phyloP scores from a whole-genome alignment of 2,797 vertebrate species.

The Hydrophis major region DNA sequence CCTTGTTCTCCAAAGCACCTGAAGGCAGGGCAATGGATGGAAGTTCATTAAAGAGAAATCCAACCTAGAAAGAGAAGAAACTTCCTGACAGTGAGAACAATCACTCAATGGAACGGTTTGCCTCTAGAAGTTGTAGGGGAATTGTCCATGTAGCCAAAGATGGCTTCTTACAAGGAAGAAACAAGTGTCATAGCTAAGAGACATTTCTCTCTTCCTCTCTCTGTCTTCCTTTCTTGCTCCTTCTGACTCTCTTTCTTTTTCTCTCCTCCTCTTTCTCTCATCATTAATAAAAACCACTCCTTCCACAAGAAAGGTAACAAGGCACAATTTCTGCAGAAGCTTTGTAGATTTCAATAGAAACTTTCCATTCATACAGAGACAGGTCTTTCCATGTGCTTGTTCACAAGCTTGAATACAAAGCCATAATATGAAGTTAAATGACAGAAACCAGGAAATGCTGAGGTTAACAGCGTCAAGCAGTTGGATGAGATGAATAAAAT shows the following conservation, averaged over 20 bases:
- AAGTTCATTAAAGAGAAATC: too few relatives aligned
- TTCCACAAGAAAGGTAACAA: constrained; percentile 1
- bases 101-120: too few relatives aligned
- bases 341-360: background rate
- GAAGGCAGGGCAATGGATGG: too few relatives aligned
- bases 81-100: too few relatives aligned
- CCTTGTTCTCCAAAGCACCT: too few relatives aligned
- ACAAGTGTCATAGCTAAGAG: background rate
- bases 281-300: constrained; percentile 13
- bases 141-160: too few relatives aligned
- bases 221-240: too few relatives aligned
- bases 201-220: too few relatives aligned
- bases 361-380: background rate
- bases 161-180: constrained; percentile 5
- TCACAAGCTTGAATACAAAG: background rate
- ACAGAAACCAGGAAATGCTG: constrained; percentile 22
- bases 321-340: background rate
- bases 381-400: background rate
- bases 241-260: too few relatives aligned
- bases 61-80: too few relatives aligned
- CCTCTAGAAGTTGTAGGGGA: too few relatives aligned
- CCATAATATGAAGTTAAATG: constrained; percentile 16
- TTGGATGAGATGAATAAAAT: constrained; percentile 6
- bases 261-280: background rate
- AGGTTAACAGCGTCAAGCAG: constrained; percentile 9